These are phyloP conservation scores for Microchrysa polita DNA, from an alignment of 2,888 invertebrate species.

Conservation along the genomic window DNA sequence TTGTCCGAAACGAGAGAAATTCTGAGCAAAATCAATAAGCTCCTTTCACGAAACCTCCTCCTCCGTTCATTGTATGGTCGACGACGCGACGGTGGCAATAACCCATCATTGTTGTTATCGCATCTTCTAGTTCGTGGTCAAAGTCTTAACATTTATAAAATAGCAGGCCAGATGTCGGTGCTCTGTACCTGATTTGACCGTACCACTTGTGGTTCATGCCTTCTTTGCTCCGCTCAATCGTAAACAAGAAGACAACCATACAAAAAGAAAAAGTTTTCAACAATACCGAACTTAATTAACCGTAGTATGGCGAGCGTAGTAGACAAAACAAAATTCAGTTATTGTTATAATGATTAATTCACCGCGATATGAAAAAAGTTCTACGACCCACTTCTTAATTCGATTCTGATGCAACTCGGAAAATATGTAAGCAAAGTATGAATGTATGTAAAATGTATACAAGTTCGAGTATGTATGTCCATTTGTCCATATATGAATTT, in stretches of 20 bases:
- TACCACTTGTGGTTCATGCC: too few species aligned
- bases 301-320: background rate
- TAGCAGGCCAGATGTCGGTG: background rate
- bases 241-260: background rate
- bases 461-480: too few species aligned
- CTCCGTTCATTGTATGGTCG: too few species aligned
- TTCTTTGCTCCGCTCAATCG: background rate
- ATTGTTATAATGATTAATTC: slow-evolving; percentile 33
- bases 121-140: background rate
- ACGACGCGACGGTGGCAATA: background rate
- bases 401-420: slow-evolving; percentile 27
- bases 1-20: background rate
- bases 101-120: slow-evolving; percentile 5
- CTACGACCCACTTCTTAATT: slow-evolving; percentile 23
- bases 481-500: too few species aligned
- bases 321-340: slow-evolving; percentile 31
- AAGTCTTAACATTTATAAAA: background rate
- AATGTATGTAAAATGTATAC: too few species aligned
- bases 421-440: slow-evolving; percentile 22
- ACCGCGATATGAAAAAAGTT: background rate
- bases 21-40: background rate
- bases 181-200: background rate
- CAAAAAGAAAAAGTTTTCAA: slow-evolving; percentile 32
- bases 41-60: background rate
- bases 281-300: slow-evolving; percentile 32